A percentile compares a stretch with the other conserved stretches of the same genome.
These are phyloP conservation scores for Strigamia transsilvanica DNA, from an alignment of 2,888 invertebrate genomes.

Conservation along the genomic window DNA sequence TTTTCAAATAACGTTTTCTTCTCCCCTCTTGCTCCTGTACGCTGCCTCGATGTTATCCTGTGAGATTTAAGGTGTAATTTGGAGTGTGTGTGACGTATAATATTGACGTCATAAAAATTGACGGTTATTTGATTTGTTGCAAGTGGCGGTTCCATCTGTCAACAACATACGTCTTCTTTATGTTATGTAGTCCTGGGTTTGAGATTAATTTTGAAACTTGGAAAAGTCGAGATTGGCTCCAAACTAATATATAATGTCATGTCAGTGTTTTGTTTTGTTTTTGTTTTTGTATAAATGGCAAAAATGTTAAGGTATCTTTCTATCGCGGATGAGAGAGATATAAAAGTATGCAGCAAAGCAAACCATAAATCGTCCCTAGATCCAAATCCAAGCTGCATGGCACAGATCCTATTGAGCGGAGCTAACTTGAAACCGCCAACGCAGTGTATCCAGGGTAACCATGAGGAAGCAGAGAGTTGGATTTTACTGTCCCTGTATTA, in stretches of 20 bases:
- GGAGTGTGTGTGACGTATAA: slow-evolving; percentile 13
- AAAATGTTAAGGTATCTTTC: no score
- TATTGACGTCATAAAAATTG: slow-evolving; percentile 45
- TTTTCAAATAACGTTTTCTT: slow-evolving; percentile 15
- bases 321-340: not conserved
- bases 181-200: not conserved
- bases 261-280: no score
- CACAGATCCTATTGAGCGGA: slow-evolving; percentile 2
- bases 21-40: not conserved
- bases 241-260: no score
- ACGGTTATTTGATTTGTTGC: slow-evolving; percentile 42
- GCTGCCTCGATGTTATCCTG: slow-evolving; percentile 26
- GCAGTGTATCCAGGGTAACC: slow-evolving; percentile 10
- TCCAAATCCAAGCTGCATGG: not conserved
- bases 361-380: not conserved
- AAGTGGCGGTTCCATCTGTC: slow-evolving; percentile 29
- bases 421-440: slow-evolving; percentile 4
- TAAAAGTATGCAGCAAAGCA: not conserved
- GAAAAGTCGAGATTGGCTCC: not conserved
- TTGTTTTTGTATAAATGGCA: no score
- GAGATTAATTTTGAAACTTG: slow-evolving; percentile 15
- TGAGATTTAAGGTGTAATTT: slow-evolving; percentile 40
- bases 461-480: slow-evolving; percentile 1
- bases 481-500: slow-evolving; percentile 1
- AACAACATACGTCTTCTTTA: not conserved